These are phyloP conservation scores for Ptychoptera contaminata DNA, from an alignment of 2,888 invertebrate genomes.

Conservation along the genomic window DNA sequence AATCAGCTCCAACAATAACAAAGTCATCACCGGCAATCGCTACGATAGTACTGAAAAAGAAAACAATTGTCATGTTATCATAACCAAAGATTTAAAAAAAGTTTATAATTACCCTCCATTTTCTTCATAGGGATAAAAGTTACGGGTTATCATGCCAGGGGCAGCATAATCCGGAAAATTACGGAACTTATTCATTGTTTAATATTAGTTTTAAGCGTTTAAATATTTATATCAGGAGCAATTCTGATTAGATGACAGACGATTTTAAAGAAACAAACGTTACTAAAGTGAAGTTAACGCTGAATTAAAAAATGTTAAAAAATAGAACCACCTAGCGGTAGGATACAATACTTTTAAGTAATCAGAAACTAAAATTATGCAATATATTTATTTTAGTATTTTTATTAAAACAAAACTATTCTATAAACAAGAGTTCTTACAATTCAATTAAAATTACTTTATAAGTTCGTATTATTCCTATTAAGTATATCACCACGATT, in stretches of 20 bases:
- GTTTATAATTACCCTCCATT: slow-evolving; percentile 52
- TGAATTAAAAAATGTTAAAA: no score
- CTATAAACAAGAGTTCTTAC: not conserved
- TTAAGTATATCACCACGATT: slow-evolving; percentile 19
- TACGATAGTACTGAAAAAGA: slow-evolving; percentile 63
- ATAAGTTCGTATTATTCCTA: not conserved
- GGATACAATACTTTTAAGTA: no score
- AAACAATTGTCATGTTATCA: slow-evolving; percentile 4
- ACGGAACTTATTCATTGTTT: no score
- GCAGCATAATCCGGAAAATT: slow-evolving; percentile 27
- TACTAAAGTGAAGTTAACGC: no score
- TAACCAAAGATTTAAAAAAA: not conserved
- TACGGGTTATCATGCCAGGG: slow-evolving; percentile 31
- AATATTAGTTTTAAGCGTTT: no score
- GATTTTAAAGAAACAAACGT: not conserved
- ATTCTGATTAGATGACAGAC: no score
- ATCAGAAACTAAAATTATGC: no score
- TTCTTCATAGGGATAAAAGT: slow-evolving; percentile 54
- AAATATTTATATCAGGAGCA: no score
- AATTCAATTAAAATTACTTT: not conserved
- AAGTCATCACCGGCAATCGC: slow-evolving; percentile 94
- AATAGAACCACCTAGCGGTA: no score
- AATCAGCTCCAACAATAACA: slow-evolving; percentile 89
- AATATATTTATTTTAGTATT: no score
- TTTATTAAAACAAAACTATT: not conserved